Evolutionary conservation across 92 coral and sea anemone genomes (phyloP).

Genomic region (Siderastrea siderea): DNA sequence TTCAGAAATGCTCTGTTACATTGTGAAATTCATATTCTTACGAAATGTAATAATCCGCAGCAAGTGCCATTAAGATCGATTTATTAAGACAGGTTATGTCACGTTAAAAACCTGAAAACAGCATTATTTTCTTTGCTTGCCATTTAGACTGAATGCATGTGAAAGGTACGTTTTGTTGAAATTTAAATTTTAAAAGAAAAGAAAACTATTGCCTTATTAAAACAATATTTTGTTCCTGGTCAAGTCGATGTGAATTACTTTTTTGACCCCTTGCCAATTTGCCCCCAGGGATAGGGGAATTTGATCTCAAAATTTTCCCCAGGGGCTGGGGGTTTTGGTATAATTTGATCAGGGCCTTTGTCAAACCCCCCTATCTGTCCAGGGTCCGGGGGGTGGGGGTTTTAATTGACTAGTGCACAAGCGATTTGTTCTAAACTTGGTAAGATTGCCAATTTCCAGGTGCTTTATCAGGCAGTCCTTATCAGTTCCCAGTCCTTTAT

Average conservation of each 20-base stretch:
- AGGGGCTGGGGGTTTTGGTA: neutral
- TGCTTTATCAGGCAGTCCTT: no score
- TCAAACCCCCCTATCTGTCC: constrained; percentile 15
- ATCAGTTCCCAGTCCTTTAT: no score
- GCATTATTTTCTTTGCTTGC: no score
- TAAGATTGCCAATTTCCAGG: no score
- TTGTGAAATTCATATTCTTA: neutral
- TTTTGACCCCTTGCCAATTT: neutral
- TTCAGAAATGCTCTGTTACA: constrained; percentile 7
- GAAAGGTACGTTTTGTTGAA: neutral
- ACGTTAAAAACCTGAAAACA: no score
- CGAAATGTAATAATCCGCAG: constrained; percentile 1
- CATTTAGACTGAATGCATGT: neutral
- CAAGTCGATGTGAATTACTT: neutral
- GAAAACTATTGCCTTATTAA: constrained; percentile 4
- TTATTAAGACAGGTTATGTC: no score
- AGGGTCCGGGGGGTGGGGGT: constrained; percentile 17
- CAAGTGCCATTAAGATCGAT: neutral
- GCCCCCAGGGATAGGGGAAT: neutral
- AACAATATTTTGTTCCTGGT: constrained; percentile 3
- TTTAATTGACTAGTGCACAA: constrained; percentile 10
- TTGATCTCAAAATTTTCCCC: neutral
- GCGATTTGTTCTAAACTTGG: no score
- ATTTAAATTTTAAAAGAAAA: no score
- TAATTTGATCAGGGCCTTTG: neutral